Evolutionary conservation across 2,888 invertebrate genomes (phyloP), one percentile per base, ranked within the genome.

Genomic region (Pocota personata): DNA sequence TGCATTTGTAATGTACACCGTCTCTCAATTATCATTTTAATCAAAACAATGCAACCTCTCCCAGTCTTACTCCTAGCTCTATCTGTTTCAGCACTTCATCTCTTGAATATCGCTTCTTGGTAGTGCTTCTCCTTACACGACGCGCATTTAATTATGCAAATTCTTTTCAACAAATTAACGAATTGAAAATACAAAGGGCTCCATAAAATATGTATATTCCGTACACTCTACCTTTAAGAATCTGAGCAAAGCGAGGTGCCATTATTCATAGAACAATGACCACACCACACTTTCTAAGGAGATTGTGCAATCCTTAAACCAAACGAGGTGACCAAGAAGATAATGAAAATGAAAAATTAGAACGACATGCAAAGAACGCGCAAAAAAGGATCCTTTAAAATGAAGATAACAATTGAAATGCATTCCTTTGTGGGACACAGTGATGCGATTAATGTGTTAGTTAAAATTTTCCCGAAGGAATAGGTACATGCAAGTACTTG

Each of bases 91-190:
- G 3, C 46, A 12, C 30, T 35, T 35, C 10, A 32, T 21, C 4
- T 24, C 24, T 2, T 3, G 24, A 24, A 24, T 24, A 24, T 24
- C 24, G 24, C 24, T 5, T 12, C 48, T 2, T 32, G 21, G 27
- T 16, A 6, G 16, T 43, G 16, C 7, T 32, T n/a, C 19, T 35
- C n/a, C 5, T 14, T 30, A 14, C 8, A 32, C 48, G 16, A 48
- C 19, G 30, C 48, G 35, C 35, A 30, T 48, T 66, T 66, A 66
- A 66, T 48, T 66, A 66, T 48, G 48, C 48, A 66, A 66, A 48
- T 66, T 48, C n/a, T 16, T 67, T 52, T 48, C 32, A n/a, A 21
- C 35, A 37, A 66, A 50, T 50, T 50, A 66, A 50, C 48, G 35
- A 35, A 24, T 50, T 21, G 24, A 66, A 14, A 24, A 1, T 19